Base-by-base conservation (phyloP, 2,888 invertebrate species). In the Theodoxus fluviatilis region DNA sequence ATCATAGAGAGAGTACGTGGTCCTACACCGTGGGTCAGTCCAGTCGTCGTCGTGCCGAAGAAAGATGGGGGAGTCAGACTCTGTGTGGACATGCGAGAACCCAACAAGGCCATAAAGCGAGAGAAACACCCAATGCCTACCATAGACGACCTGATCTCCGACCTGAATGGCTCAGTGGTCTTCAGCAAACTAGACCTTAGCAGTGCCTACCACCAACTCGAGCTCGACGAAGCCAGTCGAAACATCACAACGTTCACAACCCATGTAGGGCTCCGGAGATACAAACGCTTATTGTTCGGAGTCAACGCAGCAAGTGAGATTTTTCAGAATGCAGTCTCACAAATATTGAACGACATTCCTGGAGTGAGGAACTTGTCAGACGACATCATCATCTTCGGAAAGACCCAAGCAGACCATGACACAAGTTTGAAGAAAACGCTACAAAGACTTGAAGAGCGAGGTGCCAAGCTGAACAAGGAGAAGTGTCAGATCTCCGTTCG, bases 261-360 rank as follows among this genome's bases (percentile, higher is more conserved):
- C 1, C 80, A 80, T 64, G 40, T 70, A 1, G 78, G 77, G n/a
- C 69, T 79, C 22, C 73, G 40, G 18, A 49, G 76, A 52, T 78
- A 75, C 67, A 78, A 79, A 68, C 33, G 77, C 0, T 43, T 78
- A 52, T 76, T 70, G n/a, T 80, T 78, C 70, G 79, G 79, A 12
- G 71, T 76, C 12, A 74, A 71, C 1, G 86, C 85, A 66, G 89
- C 89, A 3, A 84, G 86, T 0, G 88, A 88, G 78, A 76, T 86
- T 1, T 88, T 87, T 73, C 86, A 88, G 76, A 85, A 87, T 76
- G 80, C 79, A 1, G 69, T 88, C 35, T 83, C 84, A 71, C 74
- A 76, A 72, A 79, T 87, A 9, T 65, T 88, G 2, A 40, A 72
- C 49, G 77, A 75, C 4, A 84, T 84, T 28, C 77, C 83, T 49